phyloP scores from a whole-genome alignment of 2,113 vertebrate genomes.

The Pachycephala philippinensis region DNA sequence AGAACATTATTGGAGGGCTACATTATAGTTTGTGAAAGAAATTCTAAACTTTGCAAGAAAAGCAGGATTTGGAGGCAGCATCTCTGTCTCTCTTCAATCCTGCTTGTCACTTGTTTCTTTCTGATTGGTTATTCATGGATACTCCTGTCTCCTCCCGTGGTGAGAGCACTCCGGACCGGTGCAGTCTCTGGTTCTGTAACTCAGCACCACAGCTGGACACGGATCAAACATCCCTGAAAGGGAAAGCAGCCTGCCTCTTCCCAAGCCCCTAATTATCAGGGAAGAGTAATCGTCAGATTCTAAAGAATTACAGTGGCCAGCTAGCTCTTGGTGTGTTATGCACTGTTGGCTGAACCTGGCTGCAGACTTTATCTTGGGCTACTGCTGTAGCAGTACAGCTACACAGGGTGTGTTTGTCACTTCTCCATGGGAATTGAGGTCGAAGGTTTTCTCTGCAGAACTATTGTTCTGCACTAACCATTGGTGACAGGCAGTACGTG shows the following conservation, averaged over 20 bases:
- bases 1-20: background rate
- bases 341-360: background rate
- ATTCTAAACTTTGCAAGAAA: background rate
- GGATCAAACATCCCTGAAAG: conserved; percentile 35
- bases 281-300: background rate
- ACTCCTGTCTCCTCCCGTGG: rapidly evolving
- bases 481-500: background rate
- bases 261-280: conserved; percentile 38
- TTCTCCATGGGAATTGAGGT: background rate
- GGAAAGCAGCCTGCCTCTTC: conserved; percentile 36
- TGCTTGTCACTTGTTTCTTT: background rate
- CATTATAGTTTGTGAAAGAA: background rate
- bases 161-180: background rate
- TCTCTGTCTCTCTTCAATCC: background rate
- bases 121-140: background rate
- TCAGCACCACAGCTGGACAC: background rate
- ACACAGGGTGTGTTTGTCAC: background rate
- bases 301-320: background rate
- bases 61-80: background rate
- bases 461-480: background rate
- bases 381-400: background rate
- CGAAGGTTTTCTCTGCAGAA: background rate
- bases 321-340: background rate
- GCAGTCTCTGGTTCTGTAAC: conserved; percentile 16
- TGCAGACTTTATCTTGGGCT: background rate